Evolutionary conservation across 2,888 invertebrate species (phyloP).

Genomic region (Galerucella pusilla): DNA sequence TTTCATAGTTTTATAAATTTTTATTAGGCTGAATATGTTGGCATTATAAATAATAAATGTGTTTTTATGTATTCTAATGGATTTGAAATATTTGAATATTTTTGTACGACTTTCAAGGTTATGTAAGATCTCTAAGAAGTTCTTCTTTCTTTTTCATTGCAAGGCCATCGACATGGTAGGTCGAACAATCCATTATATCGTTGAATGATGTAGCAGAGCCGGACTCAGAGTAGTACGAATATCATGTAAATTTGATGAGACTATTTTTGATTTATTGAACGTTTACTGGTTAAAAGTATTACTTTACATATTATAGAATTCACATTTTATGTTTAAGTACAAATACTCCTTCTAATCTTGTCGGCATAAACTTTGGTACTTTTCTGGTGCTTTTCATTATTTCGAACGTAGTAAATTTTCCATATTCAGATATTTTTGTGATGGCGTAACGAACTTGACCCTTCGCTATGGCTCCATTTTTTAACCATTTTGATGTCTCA

Average conservation of each 20-base stretch:
- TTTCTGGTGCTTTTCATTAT: slow-evolving; percentile 59
- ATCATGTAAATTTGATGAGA: no score
- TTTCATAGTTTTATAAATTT: slow-evolving; percentile 11
- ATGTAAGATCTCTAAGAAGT: no score
- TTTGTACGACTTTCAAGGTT: neutral
- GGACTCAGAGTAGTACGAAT: no score
- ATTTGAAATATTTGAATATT: neutral
- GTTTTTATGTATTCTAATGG: neutral
- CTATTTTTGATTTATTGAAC: neutral
- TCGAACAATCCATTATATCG: no score
- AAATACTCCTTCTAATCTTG: slow-evolving; percentile 56
- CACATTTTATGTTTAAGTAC: slow-evolving; percentile 43
- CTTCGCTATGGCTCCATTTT: slow-evolving; percentile 18
- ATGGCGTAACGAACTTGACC: slow-evolving; percentile 55
- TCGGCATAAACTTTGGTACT: slow-evolving; percentile 55
- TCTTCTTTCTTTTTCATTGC: no score
- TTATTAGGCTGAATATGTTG: neutral
- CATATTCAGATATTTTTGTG: slow-evolving; percentile 58
- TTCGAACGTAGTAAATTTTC: slow-evolving; percentile 60
- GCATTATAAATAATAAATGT: neutral
- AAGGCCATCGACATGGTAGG: no score
- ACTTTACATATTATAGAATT: neutral
- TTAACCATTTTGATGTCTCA: neutral
- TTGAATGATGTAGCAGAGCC: no score
- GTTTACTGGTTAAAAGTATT: neutral